phyloP scores from a whole-genome alignment of 2,797 vertebrate species.

The Sylvilagus floridanus region DNA sequence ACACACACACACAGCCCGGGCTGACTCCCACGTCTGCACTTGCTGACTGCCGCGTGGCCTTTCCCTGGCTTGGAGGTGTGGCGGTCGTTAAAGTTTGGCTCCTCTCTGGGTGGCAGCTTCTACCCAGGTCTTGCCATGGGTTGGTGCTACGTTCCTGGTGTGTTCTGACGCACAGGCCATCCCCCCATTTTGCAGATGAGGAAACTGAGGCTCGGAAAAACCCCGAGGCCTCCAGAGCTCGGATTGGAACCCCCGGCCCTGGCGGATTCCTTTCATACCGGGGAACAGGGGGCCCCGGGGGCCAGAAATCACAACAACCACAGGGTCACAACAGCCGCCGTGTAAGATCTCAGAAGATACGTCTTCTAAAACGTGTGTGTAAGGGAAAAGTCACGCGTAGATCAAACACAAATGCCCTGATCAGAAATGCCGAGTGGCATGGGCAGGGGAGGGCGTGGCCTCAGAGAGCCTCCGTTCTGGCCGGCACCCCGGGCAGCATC shows the following conservation, averaged over 20 bases:
- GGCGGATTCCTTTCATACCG: background rate
- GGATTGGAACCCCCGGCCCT: background rate
- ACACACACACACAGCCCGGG: too few species aligned
- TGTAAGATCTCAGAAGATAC: background rate
- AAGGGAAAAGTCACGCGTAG: background rate
- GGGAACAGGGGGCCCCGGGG: background rate
- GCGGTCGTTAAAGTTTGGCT: fast-evolving
- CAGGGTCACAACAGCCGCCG: background rate
- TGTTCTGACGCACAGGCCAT: background rate
- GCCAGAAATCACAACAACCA: background rate
- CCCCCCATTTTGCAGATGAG: background rate
- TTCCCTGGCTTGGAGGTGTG: background rate
- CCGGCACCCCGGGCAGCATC: background rate
- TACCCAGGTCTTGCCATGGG: fast-evolving
- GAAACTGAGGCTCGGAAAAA: background rate
- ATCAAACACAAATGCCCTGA: fast-evolving
- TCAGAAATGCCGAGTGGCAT: fast-evolving
- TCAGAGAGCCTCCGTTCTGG: background rate
- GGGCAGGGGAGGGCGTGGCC: fast-evolving
- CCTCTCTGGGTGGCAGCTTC: fast-evolving
- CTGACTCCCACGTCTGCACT: background rate
- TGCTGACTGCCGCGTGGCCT: fast-evolving
- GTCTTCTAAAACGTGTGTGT: background rate
- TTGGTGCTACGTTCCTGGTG: background rate
- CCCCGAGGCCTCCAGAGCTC: background rate